These are phyloP conservation scores for Cricetomys ansorgei DNA, from an alignment of 2,113 vertebrate species.

Conservation along the genomic window DNA sequence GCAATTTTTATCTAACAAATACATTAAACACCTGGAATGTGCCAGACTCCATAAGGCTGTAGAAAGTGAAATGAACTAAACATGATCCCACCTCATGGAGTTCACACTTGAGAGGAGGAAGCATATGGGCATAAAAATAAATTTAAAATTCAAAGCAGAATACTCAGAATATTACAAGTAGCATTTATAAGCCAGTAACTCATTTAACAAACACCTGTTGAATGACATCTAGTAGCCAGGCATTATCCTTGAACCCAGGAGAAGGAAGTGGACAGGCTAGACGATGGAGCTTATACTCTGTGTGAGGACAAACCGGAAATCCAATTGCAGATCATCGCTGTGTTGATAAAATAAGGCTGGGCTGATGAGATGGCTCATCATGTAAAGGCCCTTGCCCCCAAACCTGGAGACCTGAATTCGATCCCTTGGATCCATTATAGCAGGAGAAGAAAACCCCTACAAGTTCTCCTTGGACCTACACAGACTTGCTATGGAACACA, in stretches of 20 bases:
- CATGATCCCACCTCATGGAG: slow-evolving; percentile 2
- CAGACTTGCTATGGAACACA: background rate
- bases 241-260: slow-evolving; percentile 11
- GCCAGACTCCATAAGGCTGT: slow-evolving; percentile 47
- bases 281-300: background rate
- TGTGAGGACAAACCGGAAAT: background rate
- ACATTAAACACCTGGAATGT: slow-evolving; percentile 39
- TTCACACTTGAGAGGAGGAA: slow-evolving; percentile 63
- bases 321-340: background rate
- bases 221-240: background rate
- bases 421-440: background rate
- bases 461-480: background rate
- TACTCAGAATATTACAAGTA: background rate
- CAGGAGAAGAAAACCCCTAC: background rate
- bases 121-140: slow-evolving; percentile 61
- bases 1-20: slow-evolving; percentile 53
- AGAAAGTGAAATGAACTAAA: slow-evolving; percentile 58
- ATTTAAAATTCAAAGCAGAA: slow-evolving; percentile 50
- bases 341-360: background rate
- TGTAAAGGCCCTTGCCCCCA: background rate
- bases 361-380: background rate
- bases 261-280: background rate
- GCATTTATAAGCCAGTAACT: slow-evolving; percentile 23
- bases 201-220: slow-evolving; percentile 23
- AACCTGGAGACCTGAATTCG: too few relatives aligned